phyloP scores from a whole-genome alignment of 2,797 vertebrate genomes.

The Uromys caudimaculatus region DNA sequence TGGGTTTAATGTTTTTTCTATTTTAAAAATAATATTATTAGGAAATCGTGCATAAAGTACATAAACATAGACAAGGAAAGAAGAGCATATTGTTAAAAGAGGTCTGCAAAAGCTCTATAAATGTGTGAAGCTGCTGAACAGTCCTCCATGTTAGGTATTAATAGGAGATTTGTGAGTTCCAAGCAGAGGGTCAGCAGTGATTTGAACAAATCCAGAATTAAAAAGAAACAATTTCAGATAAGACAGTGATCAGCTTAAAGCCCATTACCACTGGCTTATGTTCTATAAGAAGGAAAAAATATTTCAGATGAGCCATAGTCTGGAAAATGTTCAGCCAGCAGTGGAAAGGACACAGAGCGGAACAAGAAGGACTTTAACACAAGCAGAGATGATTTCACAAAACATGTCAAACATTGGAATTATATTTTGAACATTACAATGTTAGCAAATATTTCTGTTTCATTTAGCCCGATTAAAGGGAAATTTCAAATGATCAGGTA shows the following conservation, averaged over 20 bases:
- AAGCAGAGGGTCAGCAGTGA: constrained; percentile 66
- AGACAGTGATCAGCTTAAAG: constrained; percentile 48
- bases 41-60: not conserved
- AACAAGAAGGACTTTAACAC: not conserved
- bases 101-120: not conserved
- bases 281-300: constrained; percentile 23
- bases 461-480: not conserved
- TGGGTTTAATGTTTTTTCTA: constrained; percentile 17
- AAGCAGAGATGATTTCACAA: not conserved
- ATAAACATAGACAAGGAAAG: not conserved
- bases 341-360: not conserved
- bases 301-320: not conserved
- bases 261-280: constrained; percentile 65
- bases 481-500: not conserved
- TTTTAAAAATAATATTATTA: not conserved
- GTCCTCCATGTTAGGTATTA: constrained; percentile 57
- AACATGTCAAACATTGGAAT: not conserved
- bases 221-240: constrained; percentile 71
- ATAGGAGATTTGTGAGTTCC: constrained; percentile 67
- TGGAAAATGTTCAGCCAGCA: not conserved
- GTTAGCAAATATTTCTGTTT: not conserved
- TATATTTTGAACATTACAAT: not conserved
- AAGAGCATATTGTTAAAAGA: constrained; percentile 30
- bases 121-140: constrained; percentile 52
- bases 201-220: constrained; percentile 73